phyloP scores from a whole-genome alignment of 2,888 invertebrate species.

The Drosophila imparisetae region DNA sequence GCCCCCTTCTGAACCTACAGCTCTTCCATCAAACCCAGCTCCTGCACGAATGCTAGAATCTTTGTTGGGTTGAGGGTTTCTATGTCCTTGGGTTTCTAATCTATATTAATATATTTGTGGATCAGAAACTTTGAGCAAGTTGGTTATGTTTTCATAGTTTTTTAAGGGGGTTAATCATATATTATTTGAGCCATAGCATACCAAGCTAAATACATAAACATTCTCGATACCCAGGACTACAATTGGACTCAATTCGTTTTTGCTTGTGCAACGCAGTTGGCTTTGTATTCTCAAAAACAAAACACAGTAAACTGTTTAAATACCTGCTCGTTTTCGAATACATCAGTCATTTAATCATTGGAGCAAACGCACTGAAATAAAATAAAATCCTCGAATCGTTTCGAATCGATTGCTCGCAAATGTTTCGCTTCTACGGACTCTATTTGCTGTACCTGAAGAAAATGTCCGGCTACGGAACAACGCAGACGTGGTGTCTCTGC shows the following conservation, averaged over 20 bases:
- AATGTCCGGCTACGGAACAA: slow-evolving; percentile 36
- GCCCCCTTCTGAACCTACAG: too few relatives aligned
- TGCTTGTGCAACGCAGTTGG: neutral
- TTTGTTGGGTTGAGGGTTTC: too few relatives aligned
- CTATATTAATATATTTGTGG: neutral
- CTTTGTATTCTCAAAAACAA: neutral
- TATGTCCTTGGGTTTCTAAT: too few relatives aligned
- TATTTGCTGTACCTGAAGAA: slow-evolving; percentile 59
- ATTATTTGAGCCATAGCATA: neutral
- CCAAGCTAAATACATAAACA: neutral
- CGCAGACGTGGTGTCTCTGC: slow-evolving; percentile 55
- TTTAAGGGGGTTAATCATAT: neutral
- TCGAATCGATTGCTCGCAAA: slow-evolving; percentile 17
- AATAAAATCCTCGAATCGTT: neutral
- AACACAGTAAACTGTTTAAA: neutral
- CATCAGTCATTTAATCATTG: slow-evolving; percentile 19
- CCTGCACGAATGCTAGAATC: too few relatives aligned
- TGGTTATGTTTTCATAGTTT: neutral
- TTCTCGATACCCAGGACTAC: neutral
- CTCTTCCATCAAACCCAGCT: too few relatives aligned
- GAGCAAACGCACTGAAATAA: slow-evolving; percentile 11
- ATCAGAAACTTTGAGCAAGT: neutral
- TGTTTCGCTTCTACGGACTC: slow-evolving; percentile 71
- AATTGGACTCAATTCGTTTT: neutral
- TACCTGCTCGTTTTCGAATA: neutral